Conservation (phyloP, 1,140 invertebrate genomes). For the Gryon sp. region DNA sequence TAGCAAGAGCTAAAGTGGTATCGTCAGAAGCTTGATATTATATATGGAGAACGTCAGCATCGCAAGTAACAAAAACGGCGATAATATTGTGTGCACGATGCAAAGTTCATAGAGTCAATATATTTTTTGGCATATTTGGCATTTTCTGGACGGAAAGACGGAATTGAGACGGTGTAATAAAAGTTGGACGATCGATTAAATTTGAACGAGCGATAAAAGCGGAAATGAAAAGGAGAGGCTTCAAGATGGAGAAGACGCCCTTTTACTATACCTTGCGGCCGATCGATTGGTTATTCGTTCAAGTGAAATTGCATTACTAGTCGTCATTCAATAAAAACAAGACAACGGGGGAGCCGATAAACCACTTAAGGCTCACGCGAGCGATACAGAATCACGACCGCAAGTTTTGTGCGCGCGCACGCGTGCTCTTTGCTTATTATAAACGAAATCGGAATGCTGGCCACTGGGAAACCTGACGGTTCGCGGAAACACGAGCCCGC, state of each 20-base stretch:
- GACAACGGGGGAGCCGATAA: conserved; percentile 74
- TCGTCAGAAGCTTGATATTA: not conserved
- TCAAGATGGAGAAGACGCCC: conserved; percentile 52
- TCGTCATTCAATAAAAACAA: conserved; percentile 78
- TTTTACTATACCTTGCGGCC: conserved; percentile 65
- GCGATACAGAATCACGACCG: conserved; percentile 50
- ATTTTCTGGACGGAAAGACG: too few species aligned
- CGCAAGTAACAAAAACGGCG: too few species aligned
- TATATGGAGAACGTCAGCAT: too few species aligned
- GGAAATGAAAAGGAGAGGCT: conserved; percentile 69
- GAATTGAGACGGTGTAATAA: conserved; percentile 10
- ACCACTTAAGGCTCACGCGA: conserved; percentile 74
- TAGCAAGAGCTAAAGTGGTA: not conserved
- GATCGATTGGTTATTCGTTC: conserved; percentile 77
- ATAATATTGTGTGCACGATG: too few species aligned
- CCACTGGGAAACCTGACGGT: conserved; percentile 38
- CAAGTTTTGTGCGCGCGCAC: too few species aligned
- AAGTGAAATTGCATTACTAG: conserved; percentile 73
- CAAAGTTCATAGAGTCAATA: too few species aligned
- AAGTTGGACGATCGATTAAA: conserved; percentile 41
- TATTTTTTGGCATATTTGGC: too few species aligned
- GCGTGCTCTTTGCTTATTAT: too few species aligned
- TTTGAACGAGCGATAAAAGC: conserved; percentile 22
- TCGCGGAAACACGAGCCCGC: conserved; percentile 43
- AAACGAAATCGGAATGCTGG: conserved; percentile 47